Evolutionary conservation across 2,113 vertebrate species (phyloP), one percentile per base, ranked within the genome.

Genomic region (Empidonax traillii): DNA sequence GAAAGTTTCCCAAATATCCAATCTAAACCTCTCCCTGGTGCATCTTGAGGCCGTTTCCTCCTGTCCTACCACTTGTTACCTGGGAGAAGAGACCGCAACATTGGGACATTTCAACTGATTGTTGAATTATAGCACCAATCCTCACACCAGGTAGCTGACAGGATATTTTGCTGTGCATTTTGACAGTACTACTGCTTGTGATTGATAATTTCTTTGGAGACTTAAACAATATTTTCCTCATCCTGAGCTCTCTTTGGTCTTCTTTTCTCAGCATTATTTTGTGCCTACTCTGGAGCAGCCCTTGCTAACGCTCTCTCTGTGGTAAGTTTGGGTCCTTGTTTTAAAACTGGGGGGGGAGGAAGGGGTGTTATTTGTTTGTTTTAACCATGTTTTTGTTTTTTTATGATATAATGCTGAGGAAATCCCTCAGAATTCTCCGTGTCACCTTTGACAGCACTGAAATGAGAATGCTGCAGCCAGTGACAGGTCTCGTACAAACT

Each of bases 281-380:
- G 99, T 53, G 99, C 99, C 66, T 99, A 99, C 94, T 97, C 99
- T 0, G 98, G 99, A 87, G 98, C 98, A 33, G 99, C 98, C 52
- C 98, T 99, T 56, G 93, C 97, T 59, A 99, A 99, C 78, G 78
- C 98, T 17, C 97, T 99, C 71, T 98, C 99, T 19, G 97, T 95
- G 92, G 99, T 99, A 97, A 98, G 98, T 98, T 43, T 46, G 25
- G 3, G 4, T 2, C 0, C 24, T 33, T 56, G 18, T 27, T 14
- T 28, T 55, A 69, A 33, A 6, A 4, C 2, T 37, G 12, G 1
- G 1, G 0, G 4, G 39, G 12, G 39, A 12, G 39, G 10, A 10
- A 5, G 12, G 39, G 39, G 17, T 15, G 67, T 53, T 14, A 4
- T 39, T 43, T 46, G 1, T 47, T 61, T 85, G 6, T 13, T 87